A percentile compares a stretch with the other conserved stretches of the same genome.
Evolutionary conservation across 2,797 vertebrate genomes (phyloP).

Genomic region (Argyrosomus regius): DNA sequence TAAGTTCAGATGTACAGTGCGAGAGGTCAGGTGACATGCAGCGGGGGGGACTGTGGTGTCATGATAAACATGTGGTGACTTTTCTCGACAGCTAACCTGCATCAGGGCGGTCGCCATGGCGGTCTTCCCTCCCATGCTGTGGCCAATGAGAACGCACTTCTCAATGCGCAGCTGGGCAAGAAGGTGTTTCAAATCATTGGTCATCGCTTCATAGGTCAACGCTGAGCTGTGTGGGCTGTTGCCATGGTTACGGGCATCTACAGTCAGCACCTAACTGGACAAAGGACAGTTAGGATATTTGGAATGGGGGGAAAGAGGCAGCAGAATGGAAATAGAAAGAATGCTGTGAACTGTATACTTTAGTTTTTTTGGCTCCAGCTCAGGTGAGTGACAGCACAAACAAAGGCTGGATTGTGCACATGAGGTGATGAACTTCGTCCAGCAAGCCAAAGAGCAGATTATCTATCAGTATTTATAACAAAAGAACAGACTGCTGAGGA

Average conservation of each 20-base stretch:
- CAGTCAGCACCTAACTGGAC: slow-evolving; percentile 93
- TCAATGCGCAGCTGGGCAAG: slow-evolving; percentile 87
- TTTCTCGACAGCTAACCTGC: slow-evolving; percentile 81
- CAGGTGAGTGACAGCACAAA: slow-evolving; percentile 5
- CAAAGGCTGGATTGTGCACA: slow-evolving; percentile 29
- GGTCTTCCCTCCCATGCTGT: slow-evolving; percentile 98
- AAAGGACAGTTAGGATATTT: slow-evolving; percentile 81
- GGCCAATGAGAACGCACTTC: slow-evolving; percentile 92
- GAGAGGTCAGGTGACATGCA: slow-evolving; percentile 6
- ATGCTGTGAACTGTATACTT: slow-evolving; percentile 2
- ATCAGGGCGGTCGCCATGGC: slow-evolving; percentile 93
- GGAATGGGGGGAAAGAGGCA: slow-evolving; percentile 53
- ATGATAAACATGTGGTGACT: slow-evolving; percentile 39
- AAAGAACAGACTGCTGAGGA: not conserved
- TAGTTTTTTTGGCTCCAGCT: not conserved
- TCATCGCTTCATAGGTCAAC: slow-evolving; percentile 93
- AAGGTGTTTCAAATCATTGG: slow-evolving; percentile 89
- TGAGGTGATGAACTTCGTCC: slow-evolving; percentile 15
- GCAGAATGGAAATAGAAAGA: slow-evolving; percentile 8
- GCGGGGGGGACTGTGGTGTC: not conserved
- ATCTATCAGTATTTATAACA: slow-evolving; percentile 24
- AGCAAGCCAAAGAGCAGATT: slow-evolving; percentile 1
- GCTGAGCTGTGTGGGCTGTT: slow-evolving; percentile 89
- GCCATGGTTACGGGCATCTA: slow-evolving; percentile 98
- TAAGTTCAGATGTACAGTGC: not conserved